phyloP scores from a whole-genome alignment of 2,113 vertebrate species.

The Misgurnus anguillicaudatus region DNA sequence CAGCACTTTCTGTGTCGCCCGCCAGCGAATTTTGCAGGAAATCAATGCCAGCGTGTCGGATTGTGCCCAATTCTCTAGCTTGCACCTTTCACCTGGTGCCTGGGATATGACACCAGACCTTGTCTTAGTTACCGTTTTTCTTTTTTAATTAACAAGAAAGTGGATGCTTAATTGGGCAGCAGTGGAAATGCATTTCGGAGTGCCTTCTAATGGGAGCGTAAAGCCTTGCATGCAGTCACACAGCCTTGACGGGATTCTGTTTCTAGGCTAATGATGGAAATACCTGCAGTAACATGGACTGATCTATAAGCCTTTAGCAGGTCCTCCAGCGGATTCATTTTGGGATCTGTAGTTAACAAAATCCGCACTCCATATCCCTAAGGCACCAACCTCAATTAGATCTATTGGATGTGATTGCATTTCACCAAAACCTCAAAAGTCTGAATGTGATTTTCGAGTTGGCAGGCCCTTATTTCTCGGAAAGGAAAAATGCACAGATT shows the following conservation, averaged over 20 bases:
- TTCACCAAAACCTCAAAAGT: constrained; percentile 42
- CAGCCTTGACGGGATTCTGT: constrained; percentile 10
- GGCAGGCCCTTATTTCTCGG: constrained; percentile 38
- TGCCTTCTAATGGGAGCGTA: neutral
- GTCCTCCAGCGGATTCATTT: constrained; percentile 49
- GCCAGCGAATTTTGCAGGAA: constrained; percentile 64
- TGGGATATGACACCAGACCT: constrained; percentile 24
- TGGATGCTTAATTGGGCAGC: constrained; percentile 23
- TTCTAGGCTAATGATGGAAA: constrained; percentile 17
- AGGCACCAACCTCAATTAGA: constrained; percentile 55
- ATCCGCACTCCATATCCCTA: constrained; percentile 55
- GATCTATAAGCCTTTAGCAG: neutral
- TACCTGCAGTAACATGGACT: constrained; percentile 31
- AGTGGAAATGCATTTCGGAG: neutral
- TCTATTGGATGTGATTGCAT: constrained; percentile 56
- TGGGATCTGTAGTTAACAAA: constrained; percentile 47
- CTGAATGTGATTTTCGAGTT: constrained; percentile 37
- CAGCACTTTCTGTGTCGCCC: constrained; percentile 66
- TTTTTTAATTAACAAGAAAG: constrained; percentile 36
- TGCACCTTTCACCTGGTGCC: constrained; percentile 48
- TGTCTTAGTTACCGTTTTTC: constrained; percentile 29
- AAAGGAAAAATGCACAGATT: constrained; percentile 8
- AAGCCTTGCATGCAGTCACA: neutral
- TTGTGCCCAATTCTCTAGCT: constrained; percentile 42
- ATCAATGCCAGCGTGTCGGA: constrained; percentile 60